phyloP scores from a whole-genome alignment of 2,888 invertebrate genomes.

The Homarus gammarus region DNA sequence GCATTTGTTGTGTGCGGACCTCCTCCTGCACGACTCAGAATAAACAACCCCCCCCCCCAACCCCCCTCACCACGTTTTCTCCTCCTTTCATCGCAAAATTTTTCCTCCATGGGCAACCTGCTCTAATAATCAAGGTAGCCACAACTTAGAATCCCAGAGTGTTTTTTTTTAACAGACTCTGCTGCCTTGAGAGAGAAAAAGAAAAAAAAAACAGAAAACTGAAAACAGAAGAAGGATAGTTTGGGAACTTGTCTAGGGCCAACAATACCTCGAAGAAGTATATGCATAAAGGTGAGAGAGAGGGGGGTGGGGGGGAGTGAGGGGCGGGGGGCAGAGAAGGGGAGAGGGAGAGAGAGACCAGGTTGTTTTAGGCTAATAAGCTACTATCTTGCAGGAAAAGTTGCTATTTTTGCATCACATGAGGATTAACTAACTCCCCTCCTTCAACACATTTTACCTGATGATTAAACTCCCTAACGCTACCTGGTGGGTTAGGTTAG shows the following conservation, averaged over 20 bases:
- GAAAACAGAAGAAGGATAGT: background rate
- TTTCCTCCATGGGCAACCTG: constrained; percentile 5
- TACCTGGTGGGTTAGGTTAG: too few species aligned
- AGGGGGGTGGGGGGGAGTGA: too few species aligned
- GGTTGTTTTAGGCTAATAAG: constrained; percentile 31
- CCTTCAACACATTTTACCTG: too few species aligned
- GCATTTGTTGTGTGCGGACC: constrained; percentile 23
- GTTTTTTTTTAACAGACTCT: background rate
- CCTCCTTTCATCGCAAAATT: constrained; percentile 52
- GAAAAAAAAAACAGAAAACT: too few species aligned
- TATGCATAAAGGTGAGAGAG: too few species aligned
- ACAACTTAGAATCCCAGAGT: background rate
- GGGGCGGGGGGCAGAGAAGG: too few species aligned
- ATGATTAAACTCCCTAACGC: too few species aligned
- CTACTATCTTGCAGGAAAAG: too few species aligned
- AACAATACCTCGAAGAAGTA: constrained; percentile 32
- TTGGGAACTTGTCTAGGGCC: constrained; percentile 23
- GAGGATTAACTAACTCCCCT: too few species aligned
- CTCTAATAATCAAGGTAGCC: constrained; percentile 46
- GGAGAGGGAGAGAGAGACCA: background rate
- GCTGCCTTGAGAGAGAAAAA: too few species aligned
- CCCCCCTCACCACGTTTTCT: background rate
- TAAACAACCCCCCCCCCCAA: too few species aligned
- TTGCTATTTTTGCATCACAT: too few species aligned
- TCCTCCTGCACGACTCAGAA: constrained; percentile 27